Conservation (phyloP, 2,888 invertebrate genomes). For the Diarsia rubi region DNA sequence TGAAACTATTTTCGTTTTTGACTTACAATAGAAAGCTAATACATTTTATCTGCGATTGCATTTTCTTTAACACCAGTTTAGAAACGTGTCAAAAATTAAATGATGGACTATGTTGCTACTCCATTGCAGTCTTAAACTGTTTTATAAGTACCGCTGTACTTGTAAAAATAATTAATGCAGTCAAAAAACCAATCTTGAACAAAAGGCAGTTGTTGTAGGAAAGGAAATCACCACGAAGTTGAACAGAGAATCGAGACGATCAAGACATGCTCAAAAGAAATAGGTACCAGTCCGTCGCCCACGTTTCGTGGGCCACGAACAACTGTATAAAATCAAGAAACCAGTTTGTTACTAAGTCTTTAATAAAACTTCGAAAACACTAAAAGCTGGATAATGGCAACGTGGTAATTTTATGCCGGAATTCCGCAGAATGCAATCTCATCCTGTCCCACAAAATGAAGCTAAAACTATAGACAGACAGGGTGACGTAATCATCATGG, state of each 20-base stretch:
- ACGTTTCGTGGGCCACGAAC: conserved; percentile 14
- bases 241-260: not conserved
- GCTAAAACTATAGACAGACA: conserved; percentile 49
- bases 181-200: not conserved
- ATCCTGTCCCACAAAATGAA: conserved; percentile 52
- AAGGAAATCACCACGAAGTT: conserved; percentile 5
- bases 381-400: conserved; percentile 12
- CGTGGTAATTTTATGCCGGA: conserved; percentile 23
- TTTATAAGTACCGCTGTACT: not conserved
- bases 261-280: conserved; percentile 15
- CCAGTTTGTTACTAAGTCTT: conserved; percentile 32
- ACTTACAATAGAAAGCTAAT: not conserved
- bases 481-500: conserved; percentile 64
- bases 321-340: conserved; percentile 36
- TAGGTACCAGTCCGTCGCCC: conserved; percentile 35
- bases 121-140: not conserved
- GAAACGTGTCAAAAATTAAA: not conserved
- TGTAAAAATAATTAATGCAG: too few relatives aligned
- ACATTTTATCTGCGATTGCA: not conserved
- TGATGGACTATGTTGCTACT: not conserved
- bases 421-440: conserved; percentile 48
- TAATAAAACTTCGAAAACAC: conserved; percentile 20
- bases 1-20: conserved; percentile 10
- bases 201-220: conserved; percentile 5
- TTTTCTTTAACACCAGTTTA: not conserved